phyloP scores from a whole-genome alignment of 1,140 invertebrate genomes.

The Drosophila rufa region DNA sequence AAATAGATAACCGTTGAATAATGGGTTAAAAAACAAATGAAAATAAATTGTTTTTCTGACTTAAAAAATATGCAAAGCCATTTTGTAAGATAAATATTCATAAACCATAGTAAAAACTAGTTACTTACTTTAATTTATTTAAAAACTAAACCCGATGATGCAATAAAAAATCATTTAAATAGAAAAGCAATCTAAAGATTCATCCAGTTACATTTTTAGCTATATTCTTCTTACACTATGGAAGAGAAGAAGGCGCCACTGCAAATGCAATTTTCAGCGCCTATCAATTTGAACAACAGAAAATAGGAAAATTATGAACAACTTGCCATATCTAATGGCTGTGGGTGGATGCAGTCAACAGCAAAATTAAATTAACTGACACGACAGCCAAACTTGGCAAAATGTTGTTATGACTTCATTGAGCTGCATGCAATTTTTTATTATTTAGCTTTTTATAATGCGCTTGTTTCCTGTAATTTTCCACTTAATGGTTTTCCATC shows the following conservation, averaged over 20 bases:
- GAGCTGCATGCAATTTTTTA: constrained; percentile 59
- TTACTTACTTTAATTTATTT: not conserved
- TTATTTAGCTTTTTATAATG: constrained; percentile 33
- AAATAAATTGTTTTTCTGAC: not conserved
- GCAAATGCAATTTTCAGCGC: constrained; percentile 23
- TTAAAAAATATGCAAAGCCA: constrained; percentile 1
- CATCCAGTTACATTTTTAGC: not conserved
- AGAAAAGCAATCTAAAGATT: not conserved
- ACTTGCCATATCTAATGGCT: constrained; percentile 57
- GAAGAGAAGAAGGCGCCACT: constrained; percentile 3
- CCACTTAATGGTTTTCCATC: constrained; percentile 56
- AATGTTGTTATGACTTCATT: constrained; percentile 64
- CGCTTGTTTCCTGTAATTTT: constrained; percentile 57
- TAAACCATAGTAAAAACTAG: not conserved
- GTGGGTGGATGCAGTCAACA: constrained; percentile 61
- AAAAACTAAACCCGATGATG: not conserved
- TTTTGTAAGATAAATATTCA: not conserved
- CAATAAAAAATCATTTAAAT: not conserved
- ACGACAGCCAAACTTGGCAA: constrained; percentile 41
- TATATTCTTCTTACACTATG: not conserved
- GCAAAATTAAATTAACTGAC: constrained; percentile 41
- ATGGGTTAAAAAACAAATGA: not conserved
- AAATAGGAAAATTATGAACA: constrained; percentile 52
- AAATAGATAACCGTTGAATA: not conserved
- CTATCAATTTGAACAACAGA: constrained; percentile 6